Conservation (phyloP, 2,113 vertebrate genomes). For the Pycnonotus jocosus region DNA sequence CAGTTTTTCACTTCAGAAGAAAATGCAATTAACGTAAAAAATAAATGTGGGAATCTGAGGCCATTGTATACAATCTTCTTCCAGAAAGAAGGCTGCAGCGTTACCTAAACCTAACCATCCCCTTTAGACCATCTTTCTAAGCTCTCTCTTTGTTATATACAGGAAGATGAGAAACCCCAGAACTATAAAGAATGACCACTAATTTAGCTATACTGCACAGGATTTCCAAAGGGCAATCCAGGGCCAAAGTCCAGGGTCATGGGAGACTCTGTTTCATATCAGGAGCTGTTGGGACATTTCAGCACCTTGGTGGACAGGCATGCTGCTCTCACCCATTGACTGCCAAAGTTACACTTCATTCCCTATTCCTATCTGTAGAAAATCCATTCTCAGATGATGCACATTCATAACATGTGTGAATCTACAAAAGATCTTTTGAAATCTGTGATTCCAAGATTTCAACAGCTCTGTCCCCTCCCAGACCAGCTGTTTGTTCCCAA, state of each 20-base stretch:
- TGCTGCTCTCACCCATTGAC: neutral
- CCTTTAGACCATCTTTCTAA: neutral
- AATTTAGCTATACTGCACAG: neutral
- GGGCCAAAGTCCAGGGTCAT: neutral
- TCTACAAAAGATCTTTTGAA: neutral
- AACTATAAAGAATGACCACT: neutral
- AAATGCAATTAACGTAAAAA: neutral
- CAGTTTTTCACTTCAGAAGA: neutral
- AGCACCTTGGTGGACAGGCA: neutral
- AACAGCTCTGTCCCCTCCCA: neutral
- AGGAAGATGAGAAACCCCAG: neutral
- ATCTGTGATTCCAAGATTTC: neutral
- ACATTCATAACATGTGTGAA: neutral
- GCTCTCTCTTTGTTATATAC: neutral
- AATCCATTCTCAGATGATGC: neutral
- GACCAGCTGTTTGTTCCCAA: neutral
- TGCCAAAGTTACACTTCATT: neutral
- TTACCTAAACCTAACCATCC: neutral
- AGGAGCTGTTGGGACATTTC: neutral
- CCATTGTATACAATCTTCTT: neutral
- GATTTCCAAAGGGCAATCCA: neutral
- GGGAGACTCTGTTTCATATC: neutral
- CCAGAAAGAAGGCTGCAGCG: neutral
- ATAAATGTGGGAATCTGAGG: neutral
- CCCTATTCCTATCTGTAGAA: neutral